Percentiles rank a stretch among this genome's conserved stretches.
phyloP scores from a whole-genome alignment of 2,113 vertebrate genomes.

The Notechis scutatus region DNA sequence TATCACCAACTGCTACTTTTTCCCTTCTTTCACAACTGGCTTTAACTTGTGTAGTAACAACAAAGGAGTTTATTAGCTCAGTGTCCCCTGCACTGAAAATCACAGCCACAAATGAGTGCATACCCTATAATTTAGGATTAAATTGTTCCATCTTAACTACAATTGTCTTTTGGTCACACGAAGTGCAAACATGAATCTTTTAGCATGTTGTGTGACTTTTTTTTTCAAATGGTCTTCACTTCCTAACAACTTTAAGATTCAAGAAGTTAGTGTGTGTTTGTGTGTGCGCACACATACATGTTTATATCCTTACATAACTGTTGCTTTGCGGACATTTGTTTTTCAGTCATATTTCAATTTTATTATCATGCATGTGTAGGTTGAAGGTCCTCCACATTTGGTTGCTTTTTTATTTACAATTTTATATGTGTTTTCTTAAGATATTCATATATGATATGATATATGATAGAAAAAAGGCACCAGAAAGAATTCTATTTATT shows the following conservation, averaged over 20 bases:
- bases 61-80: neutral
- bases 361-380: conserved; percentile 38
- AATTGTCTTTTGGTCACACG: neutral
- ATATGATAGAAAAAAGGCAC: conserved; percentile 47
- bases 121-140: neutral
- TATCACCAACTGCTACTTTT: neutral
- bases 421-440: conserved; percentile 53
- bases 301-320: conserved; percentile 43
- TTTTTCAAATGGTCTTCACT: neutral
- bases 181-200: neutral
- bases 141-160: neutral
- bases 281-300: neutral
- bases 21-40: neutral
- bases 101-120: neutral
- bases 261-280: neutral
- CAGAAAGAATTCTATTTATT: conserved; percentile 35
- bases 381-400: conserved; percentile 51
- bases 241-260: neutral
- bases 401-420: conserved; percentile 42
- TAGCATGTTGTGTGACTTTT: neutral
- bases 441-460: conserved; percentile 18
- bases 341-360: conserved; percentile 61
- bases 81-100: neutral
- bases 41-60: neutral
- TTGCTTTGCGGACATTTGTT: conserved; percentile 56